Percentiles rank a stretch among this genome's conserved stretches.
Evolutionary conservation across 2,888 invertebrate species (phyloP).

Genomic region (Drosophila tripunctata): DNA sequence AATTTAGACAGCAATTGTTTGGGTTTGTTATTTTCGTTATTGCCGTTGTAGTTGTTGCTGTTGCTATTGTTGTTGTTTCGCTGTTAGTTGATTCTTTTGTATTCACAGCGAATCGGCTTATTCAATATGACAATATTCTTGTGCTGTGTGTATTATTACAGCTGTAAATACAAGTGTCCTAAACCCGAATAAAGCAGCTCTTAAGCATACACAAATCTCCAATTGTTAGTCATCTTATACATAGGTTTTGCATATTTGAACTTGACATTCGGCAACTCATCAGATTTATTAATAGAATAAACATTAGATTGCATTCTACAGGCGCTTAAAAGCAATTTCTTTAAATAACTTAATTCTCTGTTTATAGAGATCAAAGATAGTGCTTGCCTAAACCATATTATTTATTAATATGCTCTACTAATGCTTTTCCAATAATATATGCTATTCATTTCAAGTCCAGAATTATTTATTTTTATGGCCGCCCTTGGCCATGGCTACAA

Average conservation of each 20-base stretch:
- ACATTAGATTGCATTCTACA: too few species aligned
- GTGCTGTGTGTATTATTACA: slow-evolving; percentile 24
- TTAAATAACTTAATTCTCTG: background rate
- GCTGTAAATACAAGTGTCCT: slow-evolving; percentile 18
- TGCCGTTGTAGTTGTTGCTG: slow-evolving; percentile 35
- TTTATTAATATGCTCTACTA: background rate
- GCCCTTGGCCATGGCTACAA: slow-evolving; percentile 13
- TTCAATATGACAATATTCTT: slow-evolving; percentile 39
- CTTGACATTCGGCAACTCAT: background rate
- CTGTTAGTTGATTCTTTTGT: slow-evolving; percentile 44
- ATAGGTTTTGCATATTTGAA: background rate
- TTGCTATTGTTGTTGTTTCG: slow-evolving; percentile 44
- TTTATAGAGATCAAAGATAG: background rate
- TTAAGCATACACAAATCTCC: background rate
- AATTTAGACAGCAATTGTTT: slow-evolving; percentile 77
- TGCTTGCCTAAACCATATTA: background rate
- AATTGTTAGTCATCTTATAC: background rate
- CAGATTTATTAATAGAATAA: too few species aligned
- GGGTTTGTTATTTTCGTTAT: slow-evolving; percentile 50
- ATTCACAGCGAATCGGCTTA: slow-evolving; percentile 22
- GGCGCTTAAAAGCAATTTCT: background rate
- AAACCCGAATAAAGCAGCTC: slow-evolving; percentile 5
- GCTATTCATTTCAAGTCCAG: slow-evolving; percentile 9
- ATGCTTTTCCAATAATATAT: background rate
- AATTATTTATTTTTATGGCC: slow-evolving; percentile 42